Base-by-base conservation (phyloP, 1,140 invertebrate species). In the Antheraea pernyi region DNA sequence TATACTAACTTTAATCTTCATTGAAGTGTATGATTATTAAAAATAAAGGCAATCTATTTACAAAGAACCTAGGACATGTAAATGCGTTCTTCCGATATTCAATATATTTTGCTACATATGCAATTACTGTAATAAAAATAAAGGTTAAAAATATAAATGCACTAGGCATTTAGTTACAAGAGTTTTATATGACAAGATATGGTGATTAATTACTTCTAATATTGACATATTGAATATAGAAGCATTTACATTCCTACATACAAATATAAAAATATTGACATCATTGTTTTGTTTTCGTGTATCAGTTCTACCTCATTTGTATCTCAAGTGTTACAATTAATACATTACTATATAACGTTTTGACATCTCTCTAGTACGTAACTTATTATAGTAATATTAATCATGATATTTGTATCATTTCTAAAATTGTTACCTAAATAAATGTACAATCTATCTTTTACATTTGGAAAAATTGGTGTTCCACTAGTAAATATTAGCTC, bases 11-110 rank as follows among this genome's bases (percentile, higher is more conserved):
- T 30, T 65, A 65, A 72, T 59, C 72, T 60, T 62, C 63, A 67
- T 67, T 65, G 58, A 72, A 62, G 59, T 67, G 58, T 19, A 69
- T 60, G 65, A 68, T 65, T 76, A 75, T 66, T 53, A 53, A 60
- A 46, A 73, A 63, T 53, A 53, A 53, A 11, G 46, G 16, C 46
- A 53, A 53, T 53, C 13, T 73, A 73, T 73, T 72, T 77, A 77
- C 75, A 77, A 53, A 53, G 46, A 9, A 42, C 39, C 39, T 53
- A 53, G 46, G n/a, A 61, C 39, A 37, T 71, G 19, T 62, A 67
- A 67, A 59, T 53, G 11, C 16, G 16, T 53, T 53, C 1, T 0
- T n/a, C 46, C 10, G 46, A 53, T 53, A n/a, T 53, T 53, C 46
- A 53, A 53, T 53, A 53, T 16, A 53, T 11, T 42, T 42, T 42